Conservation (phyloP, 2,888 invertebrate genomes). For the Julus scanicus region DNA sequence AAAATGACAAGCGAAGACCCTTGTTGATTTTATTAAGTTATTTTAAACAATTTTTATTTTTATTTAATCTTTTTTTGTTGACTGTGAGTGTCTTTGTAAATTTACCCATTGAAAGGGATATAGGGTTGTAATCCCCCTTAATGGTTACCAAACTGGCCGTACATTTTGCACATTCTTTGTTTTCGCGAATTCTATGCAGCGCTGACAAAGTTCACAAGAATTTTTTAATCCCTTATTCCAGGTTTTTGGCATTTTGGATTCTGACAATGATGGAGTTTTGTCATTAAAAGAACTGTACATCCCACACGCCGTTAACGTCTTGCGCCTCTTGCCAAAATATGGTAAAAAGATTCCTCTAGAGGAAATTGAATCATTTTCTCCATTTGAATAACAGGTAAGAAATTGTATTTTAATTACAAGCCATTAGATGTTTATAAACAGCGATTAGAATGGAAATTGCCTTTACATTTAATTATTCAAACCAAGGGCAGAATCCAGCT, state of each 20-base stretch:
- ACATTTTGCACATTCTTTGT: too few species aligned
- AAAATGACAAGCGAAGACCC: too few species aligned
- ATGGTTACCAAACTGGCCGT: too few species aligned
- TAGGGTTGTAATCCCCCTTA: too few species aligned
- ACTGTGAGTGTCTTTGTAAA: too few species aligned
- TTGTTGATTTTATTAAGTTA: too few species aligned
- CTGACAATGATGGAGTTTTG: constrained; percentile 14
- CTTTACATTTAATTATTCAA: not conserved
- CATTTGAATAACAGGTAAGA: constrained; percentile 32
- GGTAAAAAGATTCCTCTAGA: not conserved
- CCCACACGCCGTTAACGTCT: not conserved
- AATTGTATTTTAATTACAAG: not conserved
- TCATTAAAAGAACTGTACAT: constrained; percentile 44
- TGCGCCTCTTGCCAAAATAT: constrained; percentile 51
- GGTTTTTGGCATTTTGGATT: constrained; percentile 52
- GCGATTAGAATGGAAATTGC: not conserved
- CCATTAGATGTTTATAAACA: not conserved
- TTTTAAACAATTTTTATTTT: too few species aligned
- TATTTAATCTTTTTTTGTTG: too few species aligned
- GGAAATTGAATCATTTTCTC: not conserved
- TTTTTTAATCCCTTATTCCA: not conserved
- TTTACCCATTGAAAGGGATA: too few species aligned
- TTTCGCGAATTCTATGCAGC: too few species aligned
- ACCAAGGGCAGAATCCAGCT: too few species aligned
- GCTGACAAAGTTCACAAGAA: too few species aligned